Evolutionary conservation across 2,888 invertebrate species (phyloP).

Genomic region (Sesia apiformis): DNA sequence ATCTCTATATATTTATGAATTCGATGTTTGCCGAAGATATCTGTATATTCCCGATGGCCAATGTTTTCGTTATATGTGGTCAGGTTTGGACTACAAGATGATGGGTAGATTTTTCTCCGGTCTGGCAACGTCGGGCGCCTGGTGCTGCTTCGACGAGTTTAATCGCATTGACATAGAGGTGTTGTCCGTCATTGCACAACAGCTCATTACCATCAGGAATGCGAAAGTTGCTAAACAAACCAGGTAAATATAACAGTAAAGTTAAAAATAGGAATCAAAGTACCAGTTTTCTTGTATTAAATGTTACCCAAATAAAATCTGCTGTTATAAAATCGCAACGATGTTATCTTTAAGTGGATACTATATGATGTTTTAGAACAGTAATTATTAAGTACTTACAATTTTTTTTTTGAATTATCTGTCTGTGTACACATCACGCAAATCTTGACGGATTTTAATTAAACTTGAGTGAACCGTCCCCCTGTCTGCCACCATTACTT

Average conservation of each 20-base stretch:
- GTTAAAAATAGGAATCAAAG: background rate
- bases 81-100: constrained; percentile 80
- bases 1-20: too few species aligned
- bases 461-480: too few species aligned
- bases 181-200: constrained; percentile 91
- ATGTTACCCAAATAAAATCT: background rate
- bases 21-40: too few species aligned
- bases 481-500: too few species aligned
- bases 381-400: background rate
- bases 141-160: constrained; percentile 95
- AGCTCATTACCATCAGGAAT: constrained; percentile 89
- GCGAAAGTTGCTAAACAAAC: constrained; percentile 82
- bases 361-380: background rate
- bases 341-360: background rate
- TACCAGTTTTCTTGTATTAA: background rate
- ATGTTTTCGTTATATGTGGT: background rate
- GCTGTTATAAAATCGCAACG: background rate
- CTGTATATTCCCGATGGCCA: too few species aligned
- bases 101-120: constrained; percentile 95
- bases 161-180: constrained; percentile 94
- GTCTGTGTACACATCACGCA: too few species aligned
- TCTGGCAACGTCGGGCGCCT: constrained; percentile 90
- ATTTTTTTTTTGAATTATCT: background rate
- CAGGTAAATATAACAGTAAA: constrained; percentile 24
- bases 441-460: too few species aligned